Conservation (phyloP, 2,797 vertebrate species). For the Cossypha polioptera region DNA sequence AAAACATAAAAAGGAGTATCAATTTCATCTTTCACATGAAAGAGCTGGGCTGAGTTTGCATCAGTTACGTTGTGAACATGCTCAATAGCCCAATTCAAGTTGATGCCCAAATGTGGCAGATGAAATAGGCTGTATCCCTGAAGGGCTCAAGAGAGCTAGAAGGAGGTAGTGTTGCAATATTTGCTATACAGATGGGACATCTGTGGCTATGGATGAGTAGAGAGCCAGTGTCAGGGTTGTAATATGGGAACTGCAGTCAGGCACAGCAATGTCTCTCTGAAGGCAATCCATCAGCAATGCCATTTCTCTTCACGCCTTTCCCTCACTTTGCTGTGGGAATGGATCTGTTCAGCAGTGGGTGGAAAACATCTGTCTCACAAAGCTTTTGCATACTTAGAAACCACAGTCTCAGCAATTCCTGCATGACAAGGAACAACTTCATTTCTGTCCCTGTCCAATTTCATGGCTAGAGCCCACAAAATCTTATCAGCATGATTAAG, state of each 20-base stretch:
- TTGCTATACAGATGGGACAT: neutral
- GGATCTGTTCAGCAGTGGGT: neutral
- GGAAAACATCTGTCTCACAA: slow-evolving; percentile 17
- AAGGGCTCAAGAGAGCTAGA: neutral
- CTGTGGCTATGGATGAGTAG: neutral
- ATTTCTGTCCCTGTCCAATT: slow-evolving; percentile 30
- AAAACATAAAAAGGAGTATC: neutral
- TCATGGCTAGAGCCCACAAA: neutral
- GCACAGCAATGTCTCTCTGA: neutral
- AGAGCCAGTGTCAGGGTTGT: neutral
- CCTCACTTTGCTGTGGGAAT: neutral
- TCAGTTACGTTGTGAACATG: neutral
- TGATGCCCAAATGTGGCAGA: neutral
- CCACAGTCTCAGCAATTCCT: neutral
- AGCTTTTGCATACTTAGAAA: slow-evolving; percentile 3
- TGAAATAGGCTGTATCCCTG: neutral
- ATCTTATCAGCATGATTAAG: slow-evolving; percentile 7
- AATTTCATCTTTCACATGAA: neutral
- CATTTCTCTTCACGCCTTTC: neutral
- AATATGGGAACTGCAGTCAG: neutral
- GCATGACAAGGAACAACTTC: neutral
- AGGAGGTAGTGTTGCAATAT: neutral
- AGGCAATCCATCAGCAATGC: neutral
- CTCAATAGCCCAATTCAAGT: neutral
- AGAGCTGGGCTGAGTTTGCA: neutral